Conservation (phyloP, 2,113 vertebrate genomes). For the Hymenochirus boettgeri region DNA sequence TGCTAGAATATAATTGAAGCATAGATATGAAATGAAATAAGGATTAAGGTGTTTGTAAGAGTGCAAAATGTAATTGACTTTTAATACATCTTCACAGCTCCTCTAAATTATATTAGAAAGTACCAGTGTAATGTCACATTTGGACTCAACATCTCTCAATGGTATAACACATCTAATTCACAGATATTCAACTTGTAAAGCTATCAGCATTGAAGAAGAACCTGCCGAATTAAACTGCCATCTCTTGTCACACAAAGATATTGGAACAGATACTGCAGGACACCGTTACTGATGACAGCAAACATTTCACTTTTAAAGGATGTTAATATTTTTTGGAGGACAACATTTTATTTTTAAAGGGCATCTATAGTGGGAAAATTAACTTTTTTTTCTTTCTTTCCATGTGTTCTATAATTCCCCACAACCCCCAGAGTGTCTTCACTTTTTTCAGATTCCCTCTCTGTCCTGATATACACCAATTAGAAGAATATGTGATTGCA, state of each 20-base stretch:
- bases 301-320: slow-evolving; percentile 41
- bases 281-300: slow-evolving; percentile 43
- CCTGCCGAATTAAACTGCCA: slow-evolving; percentile 66
- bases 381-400: too few relatives aligned
- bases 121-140: slow-evolving; percentile 58
- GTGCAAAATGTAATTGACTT: slow-evolving; percentile 45
- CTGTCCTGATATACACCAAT: too few relatives aligned
- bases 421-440: too few relatives aligned
- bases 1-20: not conserved
- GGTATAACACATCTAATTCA: slow-evolving; percentile 55
- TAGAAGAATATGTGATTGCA: too few relatives aligned
- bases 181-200: slow-evolving; percentile 54
- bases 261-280: slow-evolving; percentile 48
- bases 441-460: too few relatives aligned
- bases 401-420: too few relatives aligned
- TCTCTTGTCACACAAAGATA: slow-evolving; percentile 58
- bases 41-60: not conserved
- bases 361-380: too few relatives aligned
- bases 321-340: not conserved
- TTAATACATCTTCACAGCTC: slow-evolving; percentile 68
- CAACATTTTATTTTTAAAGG: too few relatives aligned
- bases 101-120: slow-evolving; percentile 59
- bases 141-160: slow-evolving; percentile 53
- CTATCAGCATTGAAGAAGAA: slow-evolving; percentile 55
- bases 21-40: not conserved